These are phyloP conservation scores for Echinometra lucunter DNA, from an alignment of 53 echinoderm and acorn worm genomes.

Conservation along the genomic window DNA sequence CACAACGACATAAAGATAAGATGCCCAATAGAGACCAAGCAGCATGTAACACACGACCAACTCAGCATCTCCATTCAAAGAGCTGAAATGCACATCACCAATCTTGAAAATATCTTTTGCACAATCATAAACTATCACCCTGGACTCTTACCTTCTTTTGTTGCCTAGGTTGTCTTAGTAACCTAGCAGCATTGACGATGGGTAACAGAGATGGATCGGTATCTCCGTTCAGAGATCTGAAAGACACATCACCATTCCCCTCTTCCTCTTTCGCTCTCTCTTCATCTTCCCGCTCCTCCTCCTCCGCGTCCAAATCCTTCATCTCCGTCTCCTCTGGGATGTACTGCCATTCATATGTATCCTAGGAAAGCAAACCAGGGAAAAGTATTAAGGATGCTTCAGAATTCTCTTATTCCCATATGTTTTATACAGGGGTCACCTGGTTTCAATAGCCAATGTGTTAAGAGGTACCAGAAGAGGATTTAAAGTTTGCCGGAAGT, in stretches of 20 bases:
- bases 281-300: slow-evolving; percentile 55
- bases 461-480: too few relatives aligned
- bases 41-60: too few relatives aligned
- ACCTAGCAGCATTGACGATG: slow-evolving; percentile 54
- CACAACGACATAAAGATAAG: too few relatives aligned
- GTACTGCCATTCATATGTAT: slow-evolving; percentile 74
- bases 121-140: not conserved
- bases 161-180: slow-evolving; percentile 62
- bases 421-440: too few relatives aligned
- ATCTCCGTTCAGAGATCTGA: slow-evolving; percentile 66
- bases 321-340: slow-evolving; percentile 45
- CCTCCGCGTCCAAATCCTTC: not conserved
- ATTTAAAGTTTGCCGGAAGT: too few relatives aligned
- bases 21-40: too few relatives aligned
- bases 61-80: slow-evolving; percentile 64
- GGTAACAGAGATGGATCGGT: slow-evolving; percentile 64
- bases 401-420: too few relatives aligned
- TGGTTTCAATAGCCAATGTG: too few relatives aligned
- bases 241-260: slow-evolving; percentile 28
- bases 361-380: slow-evolving; percentile 21
- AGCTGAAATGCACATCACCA: not conserved
- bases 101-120: not conserved
- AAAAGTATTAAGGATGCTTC: not conserved
- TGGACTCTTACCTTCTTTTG: slow-evolving; percentile 42
- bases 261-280: slow-evolving; percentile 25